Base-by-base conservation (phyloP, 2,888 invertebrate species). In the Crossocerus cetratus region DNA sequence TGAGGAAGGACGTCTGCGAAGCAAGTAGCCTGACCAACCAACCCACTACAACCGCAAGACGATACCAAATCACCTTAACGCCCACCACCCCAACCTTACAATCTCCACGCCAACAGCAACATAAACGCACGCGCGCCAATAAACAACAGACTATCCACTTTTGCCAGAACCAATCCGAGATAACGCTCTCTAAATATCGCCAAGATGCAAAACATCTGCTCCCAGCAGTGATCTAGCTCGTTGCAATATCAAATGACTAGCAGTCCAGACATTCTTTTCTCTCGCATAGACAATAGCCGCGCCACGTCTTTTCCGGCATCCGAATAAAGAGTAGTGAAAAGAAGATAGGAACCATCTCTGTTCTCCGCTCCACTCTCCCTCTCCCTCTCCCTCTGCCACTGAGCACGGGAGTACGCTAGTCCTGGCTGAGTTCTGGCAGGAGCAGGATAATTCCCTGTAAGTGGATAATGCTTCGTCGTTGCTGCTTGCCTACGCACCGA, bases 401-500 rank as follows among this genome's bases (percentile, higher is more conserved):
- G 43, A 8, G n/a, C n/a, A 49, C 49, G 13, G 49, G 11, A 49
- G 49, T 49, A 16, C 3, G 49, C 49, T 49, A 16, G 49, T 49
- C n/a, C n/a, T 49, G 14, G 49, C 49, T 14, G 49, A 14, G 8
- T 32, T 70, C 80, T 71, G 66, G 74, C 72, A 72, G 80, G 67
- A 82, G 78, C 72, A 85, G 84, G 85, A 88, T 88, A 88, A 87
- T 88, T 87, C 84, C 83, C 85, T 85, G 83, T 88, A 88, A 88
- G 88, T 88, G 88, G 88, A 88, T 88, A 88, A 88, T 88, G 84
- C 83, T 82, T 80, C 76, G 77, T 81, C 81, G 78, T 66, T 80
- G 86, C 86, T 87, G 81, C 86, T 86, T 84, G 85, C 82, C 84
- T 86, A 88, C 86, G 86, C 87, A 86, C 74, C 69, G 66, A 65